Evolutionary conservation across 1,140 invertebrate genomes (phyloP), one percentile per base, ranked within the genome.

Genomic region (Reticulitermes speratus): DNA sequence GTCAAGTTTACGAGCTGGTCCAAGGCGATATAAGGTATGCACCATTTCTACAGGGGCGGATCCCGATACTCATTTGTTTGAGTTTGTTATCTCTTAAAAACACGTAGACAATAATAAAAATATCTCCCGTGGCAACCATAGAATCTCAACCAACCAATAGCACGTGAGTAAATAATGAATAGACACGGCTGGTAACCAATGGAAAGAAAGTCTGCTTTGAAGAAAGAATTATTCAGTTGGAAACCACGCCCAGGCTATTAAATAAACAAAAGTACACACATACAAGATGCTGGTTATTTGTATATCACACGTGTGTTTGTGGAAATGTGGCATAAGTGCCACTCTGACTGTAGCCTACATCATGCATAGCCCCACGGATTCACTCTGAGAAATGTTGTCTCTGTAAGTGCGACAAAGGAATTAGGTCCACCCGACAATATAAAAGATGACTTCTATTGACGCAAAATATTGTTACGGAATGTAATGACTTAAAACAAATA

Each of bases 241-340:
- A 30, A 30, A 30, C 8, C 65, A n/a, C 65, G 65, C 65, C 65
- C 65, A 75, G 6, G n/a, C 65, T 75, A 75, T 75, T 75, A 75
- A 75, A 75, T 75, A 75, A 75, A 75, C 65, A 75, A 75, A 75
- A 75, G 65, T 75, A 75, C 65, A 75, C 65, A 69, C 65, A 30
- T 75, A 55, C 19, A 75, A 75, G 65, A 75, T 75, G 65, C 65
- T 65, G 59, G 19, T 19, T 75, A 75, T 75, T 75, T 75, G 65
- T 75, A 9, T 75, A 75, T 75, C 65, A 75, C 65, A 75, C 65
- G 25, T 75, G n/a, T 11, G 65, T 25, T 2, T 75, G 65, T 8
- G 65, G 7, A 75, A 75, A 30, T 11, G 65, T 75, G 65, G 65
- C 65, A 12, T 75, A 75, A n/a, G 65, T 75, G n/a, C 65, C 25